These are phyloP conservation scores for Platorchestia sp. DNA, from an alignment of 1,140 invertebrate genomes.

Conservation along the genomic window DNA sequence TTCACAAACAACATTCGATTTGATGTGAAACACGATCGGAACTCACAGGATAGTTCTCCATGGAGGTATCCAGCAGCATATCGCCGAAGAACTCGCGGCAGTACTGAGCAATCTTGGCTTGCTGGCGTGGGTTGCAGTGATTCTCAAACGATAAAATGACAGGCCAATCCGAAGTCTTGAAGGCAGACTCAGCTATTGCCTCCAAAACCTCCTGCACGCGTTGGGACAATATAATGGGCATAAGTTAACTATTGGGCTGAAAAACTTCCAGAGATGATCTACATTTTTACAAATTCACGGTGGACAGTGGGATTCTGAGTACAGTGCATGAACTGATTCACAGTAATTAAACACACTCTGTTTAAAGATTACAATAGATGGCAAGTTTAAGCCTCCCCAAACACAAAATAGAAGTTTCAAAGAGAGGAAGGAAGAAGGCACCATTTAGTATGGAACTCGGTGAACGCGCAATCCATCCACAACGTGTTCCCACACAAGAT, in stretches of 20 bases:
- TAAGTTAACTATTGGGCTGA: not conserved
- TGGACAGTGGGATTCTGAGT: not conserved
- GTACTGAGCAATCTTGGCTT: constrained; percentile 98
- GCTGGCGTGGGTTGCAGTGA: constrained; percentile 94
- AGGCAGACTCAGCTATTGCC: constrained; percentile 96
- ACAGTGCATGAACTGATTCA: not conserved
- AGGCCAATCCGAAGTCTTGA: constrained; percentile 97
- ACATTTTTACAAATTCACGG: not conserved
- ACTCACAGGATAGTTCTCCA: constrained; percentile 86
- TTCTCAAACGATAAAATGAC: constrained; percentile 98
- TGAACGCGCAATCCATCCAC: too few species aligned
- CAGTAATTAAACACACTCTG: too few species aligned
- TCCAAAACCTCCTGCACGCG: constrained; percentile 87
- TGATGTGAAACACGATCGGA: not conserved
- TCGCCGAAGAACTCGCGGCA: constrained; percentile 96
- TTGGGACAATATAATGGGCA: not conserved
- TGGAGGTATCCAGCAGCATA: constrained; percentile 89
- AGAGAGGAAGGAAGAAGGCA: too few species aligned
- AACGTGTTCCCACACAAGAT: too few species aligned
- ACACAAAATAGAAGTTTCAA: too few species aligned
- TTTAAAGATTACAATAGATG: too few species aligned
- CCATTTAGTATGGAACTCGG: too few species aligned
- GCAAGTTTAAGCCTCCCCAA: too few species aligned
- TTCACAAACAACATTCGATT: too few species aligned
- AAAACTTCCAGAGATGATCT: not conserved